Percentiles rank a stretch among this genome's conserved stretches.
Conservation (phyloP, 2,888 invertebrate genomes). For the Thymelicus acteon region DNA sequence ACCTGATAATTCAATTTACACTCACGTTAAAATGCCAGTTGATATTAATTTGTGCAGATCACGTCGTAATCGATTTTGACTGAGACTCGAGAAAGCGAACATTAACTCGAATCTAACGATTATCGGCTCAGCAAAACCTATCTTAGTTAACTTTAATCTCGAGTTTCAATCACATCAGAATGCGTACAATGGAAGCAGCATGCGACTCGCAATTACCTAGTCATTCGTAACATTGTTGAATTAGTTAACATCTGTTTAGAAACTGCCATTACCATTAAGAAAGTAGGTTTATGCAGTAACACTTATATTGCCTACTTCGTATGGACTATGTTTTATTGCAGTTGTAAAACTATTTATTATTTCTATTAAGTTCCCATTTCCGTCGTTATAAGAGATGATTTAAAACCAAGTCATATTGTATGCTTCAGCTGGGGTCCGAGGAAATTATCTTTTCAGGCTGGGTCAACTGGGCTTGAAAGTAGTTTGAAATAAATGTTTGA, state of each 20-base stretch:
- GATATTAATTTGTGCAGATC: neutral
- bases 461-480: too few species aligned
- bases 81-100: slow-evolving; percentile 11
- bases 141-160: slow-evolving; percentile 22
- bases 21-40: too few species aligned
- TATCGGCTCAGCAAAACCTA: slow-evolving; percentile 13
- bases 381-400: neutral
- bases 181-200: slow-evolving; percentile 29
- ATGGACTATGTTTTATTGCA: neutral
- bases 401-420: too few species aligned
- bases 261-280: slow-evolving; percentile 38
- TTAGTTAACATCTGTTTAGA: slow-evolving; percentile 45
- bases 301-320: slow-evolving; percentile 6
- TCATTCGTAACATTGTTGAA: slow-evolving; percentile 42
- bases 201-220: slow-evolving; percentile 37
- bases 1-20: too few species aligned
- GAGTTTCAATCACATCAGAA: slow-evolving; percentile 23
- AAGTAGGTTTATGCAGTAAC: slow-evolving; percentile 33
- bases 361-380: neutral
- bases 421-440: too few species aligned
- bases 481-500: too few species aligned
- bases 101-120: neutral
- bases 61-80: neutral
- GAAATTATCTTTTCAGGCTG: too few species aligned
- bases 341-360: neutral